phyloP scores from a whole-genome alignment of 2,888 invertebrate species.

The Agriopis leucophaearia region DNA sequence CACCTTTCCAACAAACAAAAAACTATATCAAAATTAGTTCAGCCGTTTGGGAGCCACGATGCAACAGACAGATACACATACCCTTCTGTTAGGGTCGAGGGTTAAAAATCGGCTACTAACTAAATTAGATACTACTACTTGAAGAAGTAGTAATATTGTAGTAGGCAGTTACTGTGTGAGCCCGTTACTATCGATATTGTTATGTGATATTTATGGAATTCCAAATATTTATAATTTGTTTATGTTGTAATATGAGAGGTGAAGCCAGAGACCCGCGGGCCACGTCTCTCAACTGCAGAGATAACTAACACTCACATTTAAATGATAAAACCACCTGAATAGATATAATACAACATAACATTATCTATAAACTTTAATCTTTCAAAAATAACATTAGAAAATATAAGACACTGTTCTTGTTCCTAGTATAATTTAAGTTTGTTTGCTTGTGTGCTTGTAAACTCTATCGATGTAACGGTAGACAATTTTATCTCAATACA shows the following conservation, averaged over 20 bases:
- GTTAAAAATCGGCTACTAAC: too few relatives aligned
- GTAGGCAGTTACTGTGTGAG: neutral
- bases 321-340: constrained; percentile 19
- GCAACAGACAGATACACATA: too few relatives aligned
- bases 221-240: constrained; percentile 12
- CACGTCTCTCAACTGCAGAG: neutral
- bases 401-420: constrained; percentile 10
- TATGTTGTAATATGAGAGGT: constrained; percentile 19
- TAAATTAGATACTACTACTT: too few relatives aligned
- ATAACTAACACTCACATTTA: constrained; percentile 30
- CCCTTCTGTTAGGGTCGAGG: too few relatives aligned
- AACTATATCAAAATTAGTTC: too few relatives aligned
- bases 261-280: constrained; percentile 5
- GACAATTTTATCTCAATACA: neutral
- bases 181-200: neutral
- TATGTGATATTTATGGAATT: constrained; percentile 9
- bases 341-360: neutral
- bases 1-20: too few relatives aligned
- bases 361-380: constrained; percentile 23
- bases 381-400: constrained; percentile 1
- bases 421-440: neutral
- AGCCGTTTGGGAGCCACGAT: too few relatives aligned
- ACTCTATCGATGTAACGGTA: neutral
- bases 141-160: too few relatives aligned
- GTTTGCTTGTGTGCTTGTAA: neutral